Percentiles rank a stretch among this genome's conserved stretches.
Evolutionary conservation across 1,140 invertebrate species (phyloP).

Genomic region (Stenopsyche tienmushanensis): DNA sequence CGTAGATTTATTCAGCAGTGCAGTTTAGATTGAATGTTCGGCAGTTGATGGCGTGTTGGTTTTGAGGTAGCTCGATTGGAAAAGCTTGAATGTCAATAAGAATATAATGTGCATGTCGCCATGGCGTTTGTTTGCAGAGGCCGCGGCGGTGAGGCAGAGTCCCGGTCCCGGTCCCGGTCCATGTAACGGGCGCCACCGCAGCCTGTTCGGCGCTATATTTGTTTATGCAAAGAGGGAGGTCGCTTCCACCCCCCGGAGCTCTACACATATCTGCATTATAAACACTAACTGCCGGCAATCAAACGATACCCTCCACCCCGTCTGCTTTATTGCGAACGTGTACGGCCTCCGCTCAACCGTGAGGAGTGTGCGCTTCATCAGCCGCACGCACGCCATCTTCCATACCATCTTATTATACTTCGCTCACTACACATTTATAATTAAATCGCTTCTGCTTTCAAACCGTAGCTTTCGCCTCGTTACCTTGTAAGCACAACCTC

Average conservation of each 20-base stretch:
- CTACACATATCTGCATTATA: constrained; percentile 60
- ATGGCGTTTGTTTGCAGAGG: neutral
- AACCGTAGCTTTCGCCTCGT: neutral
- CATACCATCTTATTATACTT: too few species aligned
- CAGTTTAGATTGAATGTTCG: neutral
- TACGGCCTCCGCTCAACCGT: neutral
- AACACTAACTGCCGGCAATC: constrained; percentile 53
- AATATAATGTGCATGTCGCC: neutral
- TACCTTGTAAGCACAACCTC: neutral
- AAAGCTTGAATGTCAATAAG: neutral
- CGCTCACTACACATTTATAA: too few species aligned
- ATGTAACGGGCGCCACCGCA: too few species aligned
- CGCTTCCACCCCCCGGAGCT: constrained; percentile 48
- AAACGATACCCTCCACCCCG: constrained; percentile 45
- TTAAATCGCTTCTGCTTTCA: neutral
- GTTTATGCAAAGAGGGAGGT: constrained; percentile 57
- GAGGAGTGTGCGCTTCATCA: neutral
- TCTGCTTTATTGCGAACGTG: constrained; percentile 8
- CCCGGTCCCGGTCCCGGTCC: neutral
- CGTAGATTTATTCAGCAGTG: neutral
- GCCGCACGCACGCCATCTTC: neutral
- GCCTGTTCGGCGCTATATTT: constrained; percentile 49
- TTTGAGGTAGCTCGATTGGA: too few species aligned
- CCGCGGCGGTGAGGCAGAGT: too few species aligned
- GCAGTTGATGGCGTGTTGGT: neutral